Percentiles rank a stretch among this genome's conserved stretches.
phyloP scores from a whole-genome alignment of 2,797 vertebrate species.

The Melanotaenia boesemani region DNA sequence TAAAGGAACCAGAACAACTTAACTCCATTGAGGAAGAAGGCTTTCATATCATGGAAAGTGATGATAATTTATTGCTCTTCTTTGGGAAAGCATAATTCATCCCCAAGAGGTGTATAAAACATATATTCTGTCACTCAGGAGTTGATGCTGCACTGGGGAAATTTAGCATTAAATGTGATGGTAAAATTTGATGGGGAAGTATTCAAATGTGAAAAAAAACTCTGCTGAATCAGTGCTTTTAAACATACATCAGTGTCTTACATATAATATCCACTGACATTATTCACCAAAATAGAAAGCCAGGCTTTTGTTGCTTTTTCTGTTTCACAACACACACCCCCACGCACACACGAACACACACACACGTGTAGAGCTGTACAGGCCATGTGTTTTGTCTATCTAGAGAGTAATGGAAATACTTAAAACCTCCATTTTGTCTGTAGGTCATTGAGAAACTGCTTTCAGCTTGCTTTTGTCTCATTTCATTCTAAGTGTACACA shows the following conservation, averaged over 20 bases:
- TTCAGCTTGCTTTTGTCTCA: conserved; percentile 62
- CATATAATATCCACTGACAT: conserved; percentile 62
- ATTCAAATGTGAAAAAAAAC: conserved; percentile 44
- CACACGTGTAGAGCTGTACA: conserved; percentile 40
- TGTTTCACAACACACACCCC: conserved; percentile 32
- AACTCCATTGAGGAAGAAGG: neutral
- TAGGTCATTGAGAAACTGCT: conserved; percentile 63
- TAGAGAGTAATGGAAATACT: conserved; percentile 67
- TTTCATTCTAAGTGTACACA: conserved; percentile 39
- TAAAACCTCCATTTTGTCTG: conserved; percentile 63
- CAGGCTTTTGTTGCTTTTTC: conserved; percentile 32
- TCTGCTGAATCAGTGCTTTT: conserved; percentile 54
- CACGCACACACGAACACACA: conserved; percentile 24
- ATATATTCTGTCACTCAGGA: conserved; percentile 39
- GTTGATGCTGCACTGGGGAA: conserved; percentile 25
- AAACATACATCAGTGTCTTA: conserved; percentile 57
- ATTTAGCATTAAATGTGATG: conserved; percentile 29
- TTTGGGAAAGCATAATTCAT: conserved; percentile 15
- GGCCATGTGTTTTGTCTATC: conserved; percentile 78
- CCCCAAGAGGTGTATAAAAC: conserved; percentile 26
- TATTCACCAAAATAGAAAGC: conserved; percentile 64
- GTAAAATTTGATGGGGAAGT: conserved; percentile 23
- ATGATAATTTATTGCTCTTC: conserved; percentile 18
- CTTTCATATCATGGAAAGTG: conserved; percentile 15
- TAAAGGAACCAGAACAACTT: conserved; percentile 6